Percentiles rank a stretch among this genome's conserved stretches.
These are phyloP conservation scores for Amblyopsis rosae DNA, from an alignment of 2,113 vertebrate genomes.

Conservation along the genomic window DNA sequence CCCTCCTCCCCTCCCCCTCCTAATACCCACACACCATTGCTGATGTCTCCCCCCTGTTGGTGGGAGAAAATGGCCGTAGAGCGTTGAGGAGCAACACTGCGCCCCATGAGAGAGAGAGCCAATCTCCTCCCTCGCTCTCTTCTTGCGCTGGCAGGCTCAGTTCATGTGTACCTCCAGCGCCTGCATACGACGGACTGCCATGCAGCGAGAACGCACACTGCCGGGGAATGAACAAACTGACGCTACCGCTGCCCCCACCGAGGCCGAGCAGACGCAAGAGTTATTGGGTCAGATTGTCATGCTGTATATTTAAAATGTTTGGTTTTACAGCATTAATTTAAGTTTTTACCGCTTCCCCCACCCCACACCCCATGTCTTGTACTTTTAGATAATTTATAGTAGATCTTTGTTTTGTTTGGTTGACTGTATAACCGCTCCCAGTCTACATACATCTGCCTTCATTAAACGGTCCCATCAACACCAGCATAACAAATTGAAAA, in stretches of 20 bases:
- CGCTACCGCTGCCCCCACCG: conserved; percentile 40
- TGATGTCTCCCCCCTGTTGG: conserved; percentile 4
- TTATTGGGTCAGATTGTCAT: conserved; percentile 35
- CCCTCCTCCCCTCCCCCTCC: neutral
- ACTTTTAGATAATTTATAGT: conserved; percentile 25
- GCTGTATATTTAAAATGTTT: conserved; percentile 34
- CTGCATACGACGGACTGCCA: conserved; percentile 11
- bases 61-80: conserved; percentile 1
- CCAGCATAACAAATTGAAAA: no score
- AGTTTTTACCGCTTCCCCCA: neutral
- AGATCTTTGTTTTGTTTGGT: neutral
- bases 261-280: conserved; percentile 61
- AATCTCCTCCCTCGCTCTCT: conserved; percentile 17
- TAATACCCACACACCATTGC: conserved; percentile 11
- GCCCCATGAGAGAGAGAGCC: neutral
- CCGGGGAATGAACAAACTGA: conserved; percentile 23
- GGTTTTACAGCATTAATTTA: neutral
- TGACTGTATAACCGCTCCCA: no score
- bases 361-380: neutral
- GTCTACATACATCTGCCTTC: no score
- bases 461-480: no score
- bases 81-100: conserved; percentile 17
- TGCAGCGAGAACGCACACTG: conserved; percentile 15
- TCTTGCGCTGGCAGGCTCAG: conserved; percentile 7
- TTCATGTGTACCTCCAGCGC: conserved; percentile 9